Percentiles rank a stretch among this genome's conserved stretches.
Evolutionary conservation across 2,888 invertebrate species (phyloP).

Genomic region (Metopia argyrocephala): DNA sequence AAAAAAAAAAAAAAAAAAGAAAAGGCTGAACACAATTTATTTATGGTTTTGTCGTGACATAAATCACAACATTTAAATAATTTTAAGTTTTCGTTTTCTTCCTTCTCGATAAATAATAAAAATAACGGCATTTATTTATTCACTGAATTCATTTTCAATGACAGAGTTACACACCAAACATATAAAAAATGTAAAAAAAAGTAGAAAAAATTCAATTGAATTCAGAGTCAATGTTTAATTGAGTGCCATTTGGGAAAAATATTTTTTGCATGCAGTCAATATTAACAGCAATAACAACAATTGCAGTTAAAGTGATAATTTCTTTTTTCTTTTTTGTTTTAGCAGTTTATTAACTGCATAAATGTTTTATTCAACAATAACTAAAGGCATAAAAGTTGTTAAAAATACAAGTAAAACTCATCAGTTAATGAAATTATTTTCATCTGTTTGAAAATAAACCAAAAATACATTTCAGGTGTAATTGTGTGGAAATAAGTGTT

Average conservation of each 20-base stretch:
- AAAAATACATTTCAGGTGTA: background rate
- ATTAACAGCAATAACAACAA: slow-evolving; percentile 12
- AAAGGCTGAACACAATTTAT: slow-evolving; percentile 23
- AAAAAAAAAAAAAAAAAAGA: slow-evolving; percentile 19
- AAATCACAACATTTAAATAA: slow-evolving; percentile 65
- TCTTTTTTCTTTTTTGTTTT: background rate
- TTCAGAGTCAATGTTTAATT: slow-evolving; percentile 39
- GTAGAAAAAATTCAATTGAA: no score
- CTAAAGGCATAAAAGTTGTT: background rate
- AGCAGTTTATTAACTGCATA: slow-evolving; percentile 33
- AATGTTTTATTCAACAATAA: slow-evolving; percentile 1
- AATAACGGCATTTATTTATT: slow-evolving; percentile 13
- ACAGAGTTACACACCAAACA: background rate
- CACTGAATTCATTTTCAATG: background rate
- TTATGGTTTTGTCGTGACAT: slow-evolving; percentile 64
- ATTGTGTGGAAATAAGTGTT: background rate
- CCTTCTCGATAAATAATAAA: no score
- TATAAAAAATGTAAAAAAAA: background rate
- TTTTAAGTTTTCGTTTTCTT: slow-evolving; percentile 35
- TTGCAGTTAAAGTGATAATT: background rate
- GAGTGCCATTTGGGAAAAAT: slow-evolving; percentile 49
- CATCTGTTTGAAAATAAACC: background rate
- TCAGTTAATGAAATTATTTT: slow-evolving; percentile 1
- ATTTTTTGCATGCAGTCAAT: slow-evolving; percentile 25
- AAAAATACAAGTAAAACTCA: background rate